These are phyloP conservation scores for Okapia johnstoni DNA, from an alignment of 2,113 vertebrate genomes.

Conservation along the genomic window DNA sequence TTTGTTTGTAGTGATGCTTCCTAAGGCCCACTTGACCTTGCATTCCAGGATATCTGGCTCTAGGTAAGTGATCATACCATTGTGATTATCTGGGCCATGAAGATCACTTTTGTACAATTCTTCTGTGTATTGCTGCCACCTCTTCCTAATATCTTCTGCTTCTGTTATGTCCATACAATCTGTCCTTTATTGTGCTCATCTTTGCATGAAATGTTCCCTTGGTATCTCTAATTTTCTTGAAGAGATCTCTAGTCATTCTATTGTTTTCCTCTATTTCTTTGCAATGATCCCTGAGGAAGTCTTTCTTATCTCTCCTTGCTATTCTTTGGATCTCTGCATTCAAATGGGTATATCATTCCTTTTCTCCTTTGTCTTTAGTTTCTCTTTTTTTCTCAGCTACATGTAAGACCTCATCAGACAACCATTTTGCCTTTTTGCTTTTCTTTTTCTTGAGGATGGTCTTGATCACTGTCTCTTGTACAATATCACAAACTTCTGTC, in stretches of 20 bases:
- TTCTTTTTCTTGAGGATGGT: neutral
- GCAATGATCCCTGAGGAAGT: neutral
- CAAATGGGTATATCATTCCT: neutral
- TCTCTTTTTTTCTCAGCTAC: neutral
- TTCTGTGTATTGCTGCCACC: neutral
- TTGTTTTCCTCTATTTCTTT: neutral
- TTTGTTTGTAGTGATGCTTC: neutral
- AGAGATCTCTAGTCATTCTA: neutral
- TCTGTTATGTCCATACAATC: neutral
- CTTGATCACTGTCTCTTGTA: neutral
- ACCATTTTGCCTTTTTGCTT: neutral
- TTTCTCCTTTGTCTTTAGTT: neutral
- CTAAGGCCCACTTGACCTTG: neutral
- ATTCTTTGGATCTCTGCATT: neutral
- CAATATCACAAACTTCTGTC: neutral
- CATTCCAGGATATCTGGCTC: neutral
- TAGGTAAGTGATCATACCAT: neutral
- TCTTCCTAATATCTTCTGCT: neutral
- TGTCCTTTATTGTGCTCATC: neutral
- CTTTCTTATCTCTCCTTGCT: neutral
- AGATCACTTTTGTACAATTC: neutral
- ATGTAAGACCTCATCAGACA: neutral
- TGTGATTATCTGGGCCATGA: neutral
- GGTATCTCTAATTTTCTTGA: neutral
- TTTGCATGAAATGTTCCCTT: neutral